A percentile compares a stretch with the other conserved stretches of the same genome.
phyloP scores from a whole-genome alignment of 2,888 invertebrate species.

The Epirrita christyi region DNA sequence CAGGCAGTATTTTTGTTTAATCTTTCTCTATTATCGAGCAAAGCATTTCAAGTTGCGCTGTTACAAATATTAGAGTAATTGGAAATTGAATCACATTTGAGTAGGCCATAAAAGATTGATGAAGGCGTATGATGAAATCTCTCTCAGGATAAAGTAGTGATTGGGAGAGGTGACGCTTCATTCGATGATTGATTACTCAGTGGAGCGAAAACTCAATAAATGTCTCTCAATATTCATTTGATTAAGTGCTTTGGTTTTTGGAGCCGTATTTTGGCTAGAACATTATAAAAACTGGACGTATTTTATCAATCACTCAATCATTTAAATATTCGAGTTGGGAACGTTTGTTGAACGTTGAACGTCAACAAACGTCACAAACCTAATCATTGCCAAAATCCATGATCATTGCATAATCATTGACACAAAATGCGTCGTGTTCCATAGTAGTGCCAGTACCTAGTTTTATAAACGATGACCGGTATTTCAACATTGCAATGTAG shows the following conservation, averaged over 20 bases:
- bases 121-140: conserved; percentile 23
- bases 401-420: conserved; percentile 2
- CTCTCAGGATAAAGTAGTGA: conserved; percentile 17
- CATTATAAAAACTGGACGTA: conserved; percentile 1
- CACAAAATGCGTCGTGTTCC: conserved; percentile 4
- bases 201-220: conserved; percentile 17
- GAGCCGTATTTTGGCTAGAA: no score
- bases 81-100: conserved; percentile 15
- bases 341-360: conserved; percentile 2
- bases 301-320: conserved; percentile 9
- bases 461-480: conserved; percentile 13
- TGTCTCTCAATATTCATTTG: conserved; percentile 19
- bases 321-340: no score
- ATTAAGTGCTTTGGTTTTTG: conserved; percentile 13
- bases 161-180: conserved; percentile 12
- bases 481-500: conserved; percentile 18
- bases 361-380: conserved; percentile 7
- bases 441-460: conserved; percentile 2
- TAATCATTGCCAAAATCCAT: not conserved
- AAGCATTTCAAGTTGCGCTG: not conserved
- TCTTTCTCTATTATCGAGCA: not conserved
- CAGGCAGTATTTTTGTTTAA: no score
- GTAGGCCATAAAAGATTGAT: conserved; percentile 33
- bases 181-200: conserved; percentile 23
- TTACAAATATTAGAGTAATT: conserved; percentile 9